Evolutionary conservation across 1,140 invertebrate genomes (phyloP), one percentile per base, ranked within the genome.

Genomic region (Diorhabda carinulata): DNA sequence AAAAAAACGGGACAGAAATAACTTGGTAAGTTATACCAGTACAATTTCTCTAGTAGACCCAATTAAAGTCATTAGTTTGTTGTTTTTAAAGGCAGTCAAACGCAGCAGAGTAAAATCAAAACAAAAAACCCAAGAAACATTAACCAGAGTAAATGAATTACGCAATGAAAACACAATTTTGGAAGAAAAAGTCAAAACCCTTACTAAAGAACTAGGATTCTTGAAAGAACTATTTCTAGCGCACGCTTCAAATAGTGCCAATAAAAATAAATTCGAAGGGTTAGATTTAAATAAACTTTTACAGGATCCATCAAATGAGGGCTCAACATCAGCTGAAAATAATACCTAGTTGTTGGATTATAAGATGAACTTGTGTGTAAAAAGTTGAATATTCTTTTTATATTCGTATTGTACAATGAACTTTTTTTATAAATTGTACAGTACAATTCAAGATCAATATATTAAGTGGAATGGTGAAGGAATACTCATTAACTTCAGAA

Each of bases 91-190:
- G 88, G 94, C 94, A 57, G 95, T 96, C 2, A 93, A 95, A 78
- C 90, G 93, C 76, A 94, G 92, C 71, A 86, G 95, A 72, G 92
- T 91, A 52, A 96, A 96, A 82, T 92, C 91, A 64, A 94, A 94
- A 79, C 83, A 91, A 75, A 84, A 88, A 68, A 91, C 93, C n/a
- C 88, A 90, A 74, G 90, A 95, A 77, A 95, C 93, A 4, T 83
- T 92, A 62, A 86, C 89, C 64, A 81, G 92, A 74, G 93, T 96
- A 0, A 89, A 88, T 74, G 86, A 91, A 75, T 78, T 97, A 6
- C 88, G 89, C 75, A 87, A 86, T 44, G 94, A 96, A 80, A 96
- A 97, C 82, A 90, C 93, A 80, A 84, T 89, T 69, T 81, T 97
- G 25, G 89, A 94, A 80, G 90, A 93, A 74, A 95, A 94, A 83